phyloP scores from a whole-genome alignment of 2,888 invertebrate species.

The Hirtodrosophila duncani region DNA sequence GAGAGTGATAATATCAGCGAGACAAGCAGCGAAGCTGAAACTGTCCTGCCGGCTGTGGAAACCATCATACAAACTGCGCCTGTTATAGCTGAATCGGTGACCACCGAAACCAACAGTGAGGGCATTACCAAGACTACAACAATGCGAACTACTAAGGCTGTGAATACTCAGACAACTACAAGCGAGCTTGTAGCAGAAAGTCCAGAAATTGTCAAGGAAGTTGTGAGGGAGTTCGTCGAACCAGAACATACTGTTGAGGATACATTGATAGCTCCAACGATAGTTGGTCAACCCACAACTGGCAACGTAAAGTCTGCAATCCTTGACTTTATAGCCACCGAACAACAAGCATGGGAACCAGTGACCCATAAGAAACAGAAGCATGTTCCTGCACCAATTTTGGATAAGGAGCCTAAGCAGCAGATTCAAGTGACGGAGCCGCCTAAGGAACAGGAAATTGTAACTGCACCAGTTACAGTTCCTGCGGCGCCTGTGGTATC shows the following conservation, averaged over 20 bases:
- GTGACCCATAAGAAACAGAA: slow-evolving; percentile 11
- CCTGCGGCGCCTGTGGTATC: too few species aligned
- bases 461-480: not conserved
- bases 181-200: slow-evolving; percentile 17
- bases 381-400: not conserved
- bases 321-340: slow-evolving; percentile 48
- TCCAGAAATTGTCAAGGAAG: too few species aligned
- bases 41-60: slow-evolving; percentile 26
- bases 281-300: not conserved
- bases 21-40: slow-evolving; percentile 34
- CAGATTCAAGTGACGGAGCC: not conserved
- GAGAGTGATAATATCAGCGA: slow-evolving; percentile 53
- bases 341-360: slow-evolving; percentile 21
- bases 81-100: slow-evolving; percentile 52
- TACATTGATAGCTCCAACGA: slow-evolving; percentile 5
- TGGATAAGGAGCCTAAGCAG: slow-evolving; percentile 18
- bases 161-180: slow-evolving; percentile 27
- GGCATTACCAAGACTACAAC: slow-evolving; percentile 58
- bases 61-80: slow-evolving; percentile 42
- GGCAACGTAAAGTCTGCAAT: slow-evolving; percentile 27
- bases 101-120: slow-evolving; percentile 58
- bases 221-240: not conserved
- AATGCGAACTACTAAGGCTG: slow-evolving; percentile 50
- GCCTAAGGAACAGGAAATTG: not conserved
- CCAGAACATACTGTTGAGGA: slow-evolving; percentile 12